phyloP scores from a whole-genome alignment of 2,888 invertebrate species.

The Hypsopygia costalis region DNA sequence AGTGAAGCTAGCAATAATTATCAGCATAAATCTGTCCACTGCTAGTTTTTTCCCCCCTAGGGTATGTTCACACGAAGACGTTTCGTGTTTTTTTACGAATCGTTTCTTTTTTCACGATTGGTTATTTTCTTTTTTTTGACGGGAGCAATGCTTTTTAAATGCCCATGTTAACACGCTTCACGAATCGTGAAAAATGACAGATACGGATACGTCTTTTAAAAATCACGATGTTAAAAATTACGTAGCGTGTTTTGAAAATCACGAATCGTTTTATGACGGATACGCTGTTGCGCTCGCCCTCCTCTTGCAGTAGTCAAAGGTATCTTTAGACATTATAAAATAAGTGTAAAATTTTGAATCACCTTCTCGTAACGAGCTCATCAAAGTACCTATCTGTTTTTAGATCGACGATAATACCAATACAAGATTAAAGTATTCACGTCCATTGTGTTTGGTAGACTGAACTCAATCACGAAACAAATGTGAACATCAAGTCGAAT shows the following conservation, averaged over 20 bases:
- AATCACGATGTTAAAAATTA: constrained; percentile 7
- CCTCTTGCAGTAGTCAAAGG: too few species aligned
- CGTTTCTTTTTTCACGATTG: constrained; percentile 1
- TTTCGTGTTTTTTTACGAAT: background rate
- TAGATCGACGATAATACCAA: too few species aligned
- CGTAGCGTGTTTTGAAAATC: constrained; percentile 6
- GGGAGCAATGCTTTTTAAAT: constrained; percentile 6
- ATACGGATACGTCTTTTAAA: constrained; percentile 6
- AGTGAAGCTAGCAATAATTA: too few species aligned
- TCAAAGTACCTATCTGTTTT: too few species aligned
- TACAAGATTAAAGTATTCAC: too few species aligned
- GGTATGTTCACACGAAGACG: background rate
- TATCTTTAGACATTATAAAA: too few species aligned
- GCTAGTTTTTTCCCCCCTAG: background rate
- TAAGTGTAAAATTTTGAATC: too few species aligned
- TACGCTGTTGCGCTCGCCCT: background rate
- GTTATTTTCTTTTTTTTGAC: background rate
- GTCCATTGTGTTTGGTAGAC: too few species aligned
- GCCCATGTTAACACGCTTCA: constrained; percentile 11
- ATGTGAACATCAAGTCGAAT: too few species aligned
- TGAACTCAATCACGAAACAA: too few species aligned
- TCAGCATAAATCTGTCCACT: too few species aligned
- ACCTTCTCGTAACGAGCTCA: too few species aligned
- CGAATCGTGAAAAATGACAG: constrained; percentile 12
- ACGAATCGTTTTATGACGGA: constrained; percentile 6